Evolutionary conservation across 2,113 vertebrate genomes (phyloP), one percentile per base, ranked within the genome.

Genomic region (Rhinopomastus cyanomelas): DNA sequence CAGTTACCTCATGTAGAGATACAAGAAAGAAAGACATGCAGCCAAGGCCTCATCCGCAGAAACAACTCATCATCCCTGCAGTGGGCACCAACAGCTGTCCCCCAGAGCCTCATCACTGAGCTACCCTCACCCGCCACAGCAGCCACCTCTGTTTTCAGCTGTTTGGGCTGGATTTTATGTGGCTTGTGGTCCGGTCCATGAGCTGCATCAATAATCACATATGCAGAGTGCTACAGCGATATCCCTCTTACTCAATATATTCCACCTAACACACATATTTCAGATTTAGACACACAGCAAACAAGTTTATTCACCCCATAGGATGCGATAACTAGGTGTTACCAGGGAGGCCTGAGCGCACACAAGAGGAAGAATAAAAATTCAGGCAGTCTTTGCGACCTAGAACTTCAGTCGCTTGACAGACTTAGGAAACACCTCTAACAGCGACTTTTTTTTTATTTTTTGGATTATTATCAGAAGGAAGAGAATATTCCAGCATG

Each of bases 31-130:
- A 48, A 71, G 62, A 81, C 52, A 48, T 3, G 0, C 27, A 30
- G 67, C 59, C 3, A 4, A 82, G 39, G 42, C 39, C 23, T 32
- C 8, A 0, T 14, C 66, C 2, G 0, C 23, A 75, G 21, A 3
- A 1, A 73, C 11, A 55, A 42, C 37, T 57, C 30, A 1, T 15
- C 0, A 0, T 23, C 1, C 0, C 30, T 20, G 42, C 11, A 8
- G 19, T 27, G 34, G 26, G 44, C 64, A 69, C 30, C 5, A 0
- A 12, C 7, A 72, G 53, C 29, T 73, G 15, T 37, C 56, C 16
- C 0, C 1, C 0, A 15, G 32, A 13, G 13, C 57, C 42, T 66
- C 65, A n/a, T 6, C 11, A 0, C 3, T 3, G 3, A 80, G 30
- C 17, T 4, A 1, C 37, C 32, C 48, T 10, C 6, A 20, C 29